Percentiles rank a stretch among this genome's conserved stretches.
phyloP scores from a whole-genome alignment of 2,888 invertebrate species.

The Cryptus viduatorius region DNA sequence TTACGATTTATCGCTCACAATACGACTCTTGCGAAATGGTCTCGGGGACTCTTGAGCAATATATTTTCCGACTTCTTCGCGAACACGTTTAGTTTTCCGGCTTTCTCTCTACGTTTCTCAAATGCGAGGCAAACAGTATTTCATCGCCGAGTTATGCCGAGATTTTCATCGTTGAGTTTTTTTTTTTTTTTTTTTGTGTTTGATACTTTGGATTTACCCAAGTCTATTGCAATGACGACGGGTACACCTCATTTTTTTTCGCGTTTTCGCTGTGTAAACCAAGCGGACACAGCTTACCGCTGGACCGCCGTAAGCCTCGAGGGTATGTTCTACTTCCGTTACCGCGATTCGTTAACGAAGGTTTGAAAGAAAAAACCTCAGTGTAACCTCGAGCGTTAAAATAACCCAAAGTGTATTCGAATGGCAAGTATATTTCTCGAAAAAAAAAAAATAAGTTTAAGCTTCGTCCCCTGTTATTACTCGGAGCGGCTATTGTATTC shows the following conservation, averaged over 20 bases:
- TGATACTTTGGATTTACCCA: not conserved
- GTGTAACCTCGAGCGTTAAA: not conserved
- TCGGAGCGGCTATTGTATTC: not conserved
- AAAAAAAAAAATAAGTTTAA: not conserved
- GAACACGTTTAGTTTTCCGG: not conserved
- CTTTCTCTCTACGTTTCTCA: not conserved
- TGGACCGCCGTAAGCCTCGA: slow-evolving; percentile 27
- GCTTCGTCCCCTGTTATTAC: not conserved
- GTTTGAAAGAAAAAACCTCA: slow-evolving; percentile 21
- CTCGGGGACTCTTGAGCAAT: not conserved
- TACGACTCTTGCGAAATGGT: slow-evolving; percentile 32
- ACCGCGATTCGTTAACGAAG: slow-evolving; percentile 16
- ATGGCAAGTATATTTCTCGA: not conserved
- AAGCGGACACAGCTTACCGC: not conserved
- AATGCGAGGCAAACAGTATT: slow-evolving; percentile 16
- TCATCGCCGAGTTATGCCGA: slow-evolving; percentile 8
- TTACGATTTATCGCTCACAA: slow-evolving; percentile 27
- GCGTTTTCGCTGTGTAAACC: slow-evolving; percentile 35
- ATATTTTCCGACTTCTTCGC: slow-evolving; percentile 15
- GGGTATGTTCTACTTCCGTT: slow-evolving; percentile 53
- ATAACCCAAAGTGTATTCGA: not conserved
- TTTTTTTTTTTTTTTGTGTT: not conserved
- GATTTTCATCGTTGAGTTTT: slow-evolving; percentile 2
- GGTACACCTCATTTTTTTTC: slow-evolving; percentile 7
- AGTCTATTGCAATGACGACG: not conserved